Evolutionary conservation across 2,797 vertebrate species (phyloP).

Genomic region (Muscicapa striata): DNA sequence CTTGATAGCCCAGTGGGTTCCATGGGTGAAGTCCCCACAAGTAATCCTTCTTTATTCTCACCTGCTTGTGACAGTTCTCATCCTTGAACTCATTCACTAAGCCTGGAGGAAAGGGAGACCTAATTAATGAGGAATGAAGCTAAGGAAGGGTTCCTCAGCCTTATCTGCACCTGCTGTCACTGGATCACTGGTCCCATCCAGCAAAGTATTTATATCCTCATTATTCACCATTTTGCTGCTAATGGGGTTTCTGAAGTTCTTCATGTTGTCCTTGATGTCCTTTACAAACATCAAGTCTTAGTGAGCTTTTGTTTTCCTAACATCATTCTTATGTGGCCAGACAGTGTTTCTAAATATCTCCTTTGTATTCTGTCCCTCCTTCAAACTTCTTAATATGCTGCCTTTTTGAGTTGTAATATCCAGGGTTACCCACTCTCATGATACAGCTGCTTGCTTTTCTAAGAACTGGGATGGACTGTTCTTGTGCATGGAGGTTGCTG

Average conservation of each 20-base stretch:
- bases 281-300: neutral
- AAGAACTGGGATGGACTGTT: neutral
- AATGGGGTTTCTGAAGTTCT: neutral
- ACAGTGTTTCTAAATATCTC: neutral
- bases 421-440: neutral
- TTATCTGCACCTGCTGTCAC: neutral
- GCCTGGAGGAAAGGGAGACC: neutral
- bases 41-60: neutral
- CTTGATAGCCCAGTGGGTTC: neutral
- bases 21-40: neutral
- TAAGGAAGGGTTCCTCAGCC: neutral
- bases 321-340: neutral
- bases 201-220: neutral
- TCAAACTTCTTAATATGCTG: neutral
- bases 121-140: neutral
- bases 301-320: neutral
- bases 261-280: neutral
- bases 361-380: neutral
- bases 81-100: neutral
- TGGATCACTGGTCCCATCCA: neutral
- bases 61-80: neutral
- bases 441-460: neutral
- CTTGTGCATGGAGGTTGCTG: neutral
- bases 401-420: neutral
- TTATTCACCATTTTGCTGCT: neutral